Evolutionary conservation across 2,797 vertebrate species (phyloP).

Genomic region (Microtus agrestis): DNA sequence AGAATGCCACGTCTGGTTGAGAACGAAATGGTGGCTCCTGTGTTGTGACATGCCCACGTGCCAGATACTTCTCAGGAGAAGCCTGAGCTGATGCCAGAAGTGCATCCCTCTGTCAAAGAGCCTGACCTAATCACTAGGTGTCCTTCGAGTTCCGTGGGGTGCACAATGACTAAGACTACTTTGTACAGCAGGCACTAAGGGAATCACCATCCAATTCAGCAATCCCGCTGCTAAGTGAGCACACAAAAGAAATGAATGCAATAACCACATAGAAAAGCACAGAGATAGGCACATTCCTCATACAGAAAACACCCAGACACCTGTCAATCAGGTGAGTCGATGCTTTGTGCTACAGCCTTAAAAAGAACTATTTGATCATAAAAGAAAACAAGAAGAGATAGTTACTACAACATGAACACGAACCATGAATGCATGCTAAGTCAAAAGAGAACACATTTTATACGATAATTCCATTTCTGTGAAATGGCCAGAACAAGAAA

Average conservation of each 20-base stretch:
- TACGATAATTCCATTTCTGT: not conserved
- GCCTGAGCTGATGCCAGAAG: not conserved
- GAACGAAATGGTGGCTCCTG: not conserved
- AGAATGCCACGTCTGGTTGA: constrained; percentile 51
- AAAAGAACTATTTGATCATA: not conserved
- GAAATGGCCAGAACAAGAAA: not conserved
- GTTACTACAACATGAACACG: not conserved
- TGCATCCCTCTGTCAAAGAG: not conserved
- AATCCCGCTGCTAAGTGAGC: not conserved
- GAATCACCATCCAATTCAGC: not conserved
- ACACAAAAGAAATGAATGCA: not conserved
- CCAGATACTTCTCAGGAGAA: not conserved
- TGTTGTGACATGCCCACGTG: not conserved
- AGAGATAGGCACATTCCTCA: not conserved
- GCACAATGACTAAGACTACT: not conserved
- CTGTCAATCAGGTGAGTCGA: not conserved
- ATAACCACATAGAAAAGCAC: not conserved
- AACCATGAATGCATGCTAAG: not conserved
- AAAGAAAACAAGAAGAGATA: not conserved
- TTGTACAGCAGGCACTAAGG: not conserved
- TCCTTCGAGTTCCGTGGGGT: not conserved
- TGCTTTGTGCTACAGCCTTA: not conserved
- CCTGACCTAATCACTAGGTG: not conserved
- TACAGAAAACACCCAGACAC: not conserved
- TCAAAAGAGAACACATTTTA: not conserved